Conservation (phyloP, 2,888 invertebrate genomes). For the Exephanes ischioxanthus region DNA sequence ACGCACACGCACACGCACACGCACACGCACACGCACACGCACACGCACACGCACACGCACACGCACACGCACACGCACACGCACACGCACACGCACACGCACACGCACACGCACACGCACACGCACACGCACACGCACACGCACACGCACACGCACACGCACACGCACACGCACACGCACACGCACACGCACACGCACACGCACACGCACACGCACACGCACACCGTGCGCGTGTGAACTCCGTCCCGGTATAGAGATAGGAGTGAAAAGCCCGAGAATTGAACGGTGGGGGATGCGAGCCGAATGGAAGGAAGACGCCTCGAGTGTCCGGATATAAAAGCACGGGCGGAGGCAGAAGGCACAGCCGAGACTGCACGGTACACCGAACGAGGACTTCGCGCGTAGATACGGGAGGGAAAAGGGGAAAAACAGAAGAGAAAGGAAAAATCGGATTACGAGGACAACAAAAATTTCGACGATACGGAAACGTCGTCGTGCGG, state of each 20-base stretch:
- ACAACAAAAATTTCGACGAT: conserved; percentile 17
- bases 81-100: no score
- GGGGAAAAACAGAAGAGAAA: neutral
- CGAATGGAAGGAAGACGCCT: conserved; percentile 14
- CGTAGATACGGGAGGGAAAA: neutral
- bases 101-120: neutral
- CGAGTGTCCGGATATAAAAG: conserved; percentile 2
- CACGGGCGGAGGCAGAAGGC: neutral
- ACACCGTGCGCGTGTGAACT: conserved; percentile 15
- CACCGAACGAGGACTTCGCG: neutral
- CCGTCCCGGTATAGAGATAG: conserved; percentile 9
- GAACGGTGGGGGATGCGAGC: conserved; percentile 32
- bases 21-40: neutral
- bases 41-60: neutral
- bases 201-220: neutral
- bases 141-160: neutral
- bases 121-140: neutral
- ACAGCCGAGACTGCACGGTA: neutral
- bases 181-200: conserved; percentile 4
- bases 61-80: neutral
- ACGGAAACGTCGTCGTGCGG: conserved; percentile 3
- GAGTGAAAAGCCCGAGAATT: conserved; percentile 38
- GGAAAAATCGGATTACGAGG: neutral
- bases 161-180: conserved; percentile 3
- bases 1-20: neutral